phyloP scores from a whole-genome alignment of 1,140 invertebrate species.

The Drosophila truncata region DNA sequence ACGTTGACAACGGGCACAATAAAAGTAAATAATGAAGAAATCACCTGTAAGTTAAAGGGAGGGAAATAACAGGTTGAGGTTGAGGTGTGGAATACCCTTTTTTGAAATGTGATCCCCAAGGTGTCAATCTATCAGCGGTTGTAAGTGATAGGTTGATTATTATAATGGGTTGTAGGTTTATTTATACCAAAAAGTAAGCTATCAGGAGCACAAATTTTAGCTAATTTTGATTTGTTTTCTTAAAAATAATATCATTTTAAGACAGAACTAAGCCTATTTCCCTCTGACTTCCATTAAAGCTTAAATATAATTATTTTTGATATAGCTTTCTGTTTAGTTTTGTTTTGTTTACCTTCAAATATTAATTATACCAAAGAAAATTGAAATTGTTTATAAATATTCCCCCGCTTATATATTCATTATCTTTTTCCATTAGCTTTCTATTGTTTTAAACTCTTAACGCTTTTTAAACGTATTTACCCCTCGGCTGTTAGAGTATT shows the following conservation, averaged over 20 bases:
- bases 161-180: neutral
- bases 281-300: neutral
- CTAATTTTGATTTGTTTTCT: neutral
- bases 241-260: neutral
- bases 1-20: conserved; percentile 52
- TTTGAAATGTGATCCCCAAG: neutral
- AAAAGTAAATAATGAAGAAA: conserved; percentile 54
- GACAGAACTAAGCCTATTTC: neutral
- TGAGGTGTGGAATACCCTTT: conserved; percentile 10
- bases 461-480: conserved; percentile 4
- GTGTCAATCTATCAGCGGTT: neutral
- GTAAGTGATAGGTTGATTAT: neutral
- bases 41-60: conserved; percentile 54
- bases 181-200: neutral
- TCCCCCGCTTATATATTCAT: neutral
- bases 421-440: neutral
- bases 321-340: neutral
- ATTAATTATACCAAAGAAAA: neutral
- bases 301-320: neutral
- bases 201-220: neutral
- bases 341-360: neutral
- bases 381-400: neutral
- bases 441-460: conserved; percentile 7
- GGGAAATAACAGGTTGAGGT: neutral
- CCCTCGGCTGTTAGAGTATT: conserved; percentile 28